These are phyloP conservation scores for Andrena cerasifolii DNA, from an alignment of 1,140 invertebrate species.

Conservation along the genomic window DNA sequence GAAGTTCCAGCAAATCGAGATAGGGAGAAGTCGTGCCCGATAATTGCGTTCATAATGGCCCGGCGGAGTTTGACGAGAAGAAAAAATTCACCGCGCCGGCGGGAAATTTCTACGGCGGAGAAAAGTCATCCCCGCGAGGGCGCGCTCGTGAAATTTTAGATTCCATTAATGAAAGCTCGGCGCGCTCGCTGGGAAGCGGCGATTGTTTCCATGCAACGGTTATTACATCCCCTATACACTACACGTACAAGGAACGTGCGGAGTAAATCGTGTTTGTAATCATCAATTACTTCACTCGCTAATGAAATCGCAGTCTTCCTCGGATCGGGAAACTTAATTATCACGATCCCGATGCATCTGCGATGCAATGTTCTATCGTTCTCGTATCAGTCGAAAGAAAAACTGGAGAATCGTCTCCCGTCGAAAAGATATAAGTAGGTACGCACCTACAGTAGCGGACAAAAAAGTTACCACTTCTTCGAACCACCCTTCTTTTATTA, in stretches of 20 bases:
- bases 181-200: neutral
- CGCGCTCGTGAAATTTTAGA: neutral
- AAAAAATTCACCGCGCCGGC: neutral
- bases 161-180: conserved; percentile 13
- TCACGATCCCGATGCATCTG: too few relatives aligned
- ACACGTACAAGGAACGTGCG: neutral
- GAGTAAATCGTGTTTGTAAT: too few relatives aligned
- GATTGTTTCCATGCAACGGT: neutral
- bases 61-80: conserved; percentile 16
- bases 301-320: too few relatives aligned
- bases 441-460: too few relatives aligned
- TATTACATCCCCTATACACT: neutral
- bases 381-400: too few relatives aligned
- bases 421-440: too few relatives aligned
- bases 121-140: conserved; percentile 3
- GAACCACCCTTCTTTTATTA: too few relatives aligned
- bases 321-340: too few relatives aligned
- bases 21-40: conserved; percentile 34
- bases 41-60: conserved; percentile 47
- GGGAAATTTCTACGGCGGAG: conserved; percentile 10
- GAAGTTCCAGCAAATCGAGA: conserved; percentile 30
- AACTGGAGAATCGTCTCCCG: too few relatives aligned
- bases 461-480: too few relatives aligned
- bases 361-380: too few relatives aligned
- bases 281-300: too few relatives aligned